These are phyloP conservation scores for Lepidothrix coronata DNA, from an alignment of 2,113 vertebrate species.

Conservation along the genomic window DNA sequence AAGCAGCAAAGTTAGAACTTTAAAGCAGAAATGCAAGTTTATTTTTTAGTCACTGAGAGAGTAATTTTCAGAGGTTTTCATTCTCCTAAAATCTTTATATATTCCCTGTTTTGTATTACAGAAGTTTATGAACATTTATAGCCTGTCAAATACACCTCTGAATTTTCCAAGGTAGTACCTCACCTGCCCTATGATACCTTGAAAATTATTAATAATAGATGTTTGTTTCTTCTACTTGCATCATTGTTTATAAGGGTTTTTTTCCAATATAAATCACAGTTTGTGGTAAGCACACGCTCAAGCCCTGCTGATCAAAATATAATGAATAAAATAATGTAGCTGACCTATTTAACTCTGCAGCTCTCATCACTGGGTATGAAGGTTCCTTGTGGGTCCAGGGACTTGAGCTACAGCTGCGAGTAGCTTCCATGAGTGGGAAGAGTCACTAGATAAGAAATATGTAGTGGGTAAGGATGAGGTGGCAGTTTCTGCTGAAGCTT, in stretches of 20 bases:
- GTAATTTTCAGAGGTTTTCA: not conserved
- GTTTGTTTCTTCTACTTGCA: not conserved
- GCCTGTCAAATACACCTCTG: not conserved
- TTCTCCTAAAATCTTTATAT: not conserved
- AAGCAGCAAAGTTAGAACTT: not conserved
- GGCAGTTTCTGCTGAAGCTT: not conserved
- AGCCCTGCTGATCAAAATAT: not conserved
- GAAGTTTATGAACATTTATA: not conserved
- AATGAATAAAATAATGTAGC: not conserved
- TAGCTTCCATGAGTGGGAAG: not conserved
- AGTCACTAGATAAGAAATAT: not conserved
- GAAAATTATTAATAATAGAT: not conserved
- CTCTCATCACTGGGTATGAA: fast-evolving
- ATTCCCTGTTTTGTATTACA: not conserved
- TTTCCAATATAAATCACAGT: not conserved
- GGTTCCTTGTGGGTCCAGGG: fast-evolving
- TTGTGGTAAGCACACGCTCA: not conserved
- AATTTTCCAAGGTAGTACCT: not conserved
- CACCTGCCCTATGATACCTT: not conserved
- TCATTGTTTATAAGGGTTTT: not conserved
- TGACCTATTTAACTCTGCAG: not conserved
- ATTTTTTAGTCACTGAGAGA: not conserved
- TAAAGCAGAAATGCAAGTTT: not conserved
- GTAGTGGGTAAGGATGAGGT: not conserved
- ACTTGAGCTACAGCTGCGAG: not conserved